Evolutionary conservation across 2,888 invertebrate genomes (phyloP).

Genomic region (Phaonia tiefii): DNA sequence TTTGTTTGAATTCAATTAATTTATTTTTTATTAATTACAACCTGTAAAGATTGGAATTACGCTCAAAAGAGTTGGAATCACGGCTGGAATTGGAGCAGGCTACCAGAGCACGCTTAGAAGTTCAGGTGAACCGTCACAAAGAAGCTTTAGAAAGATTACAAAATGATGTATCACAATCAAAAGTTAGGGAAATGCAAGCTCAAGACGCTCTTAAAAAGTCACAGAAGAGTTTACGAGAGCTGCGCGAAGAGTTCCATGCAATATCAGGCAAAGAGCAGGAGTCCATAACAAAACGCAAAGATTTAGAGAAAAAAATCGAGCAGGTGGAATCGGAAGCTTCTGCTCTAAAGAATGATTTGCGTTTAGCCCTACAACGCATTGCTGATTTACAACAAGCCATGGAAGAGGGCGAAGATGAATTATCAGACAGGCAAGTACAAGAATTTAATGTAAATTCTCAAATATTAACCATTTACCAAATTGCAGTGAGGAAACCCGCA

Average conservation of each 20-base stretch:
- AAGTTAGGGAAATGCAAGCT: conserved; percentile 87
- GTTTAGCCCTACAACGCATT: conserved; percentile 93
- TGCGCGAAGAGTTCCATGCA: conserved; percentile 89
- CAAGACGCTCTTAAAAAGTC: conserved; percentile 90
- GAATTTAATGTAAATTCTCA: background rate
- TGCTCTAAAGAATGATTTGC: conserved; percentile 89
- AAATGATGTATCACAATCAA: conserved; percentile 86
- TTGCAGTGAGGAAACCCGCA: conserved; percentile 74
- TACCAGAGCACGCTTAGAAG: conserved; percentile 92
- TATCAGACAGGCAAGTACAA: conserved; percentile 77
- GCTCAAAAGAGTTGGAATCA: conserved; percentile 94
- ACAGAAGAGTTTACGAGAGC: conserved; percentile 86
- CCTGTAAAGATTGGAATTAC: conserved; percentile 86
- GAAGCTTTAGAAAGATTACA: conserved; percentile 87
- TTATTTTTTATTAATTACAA: background rate
- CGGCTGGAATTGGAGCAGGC: conserved; percentile 95
- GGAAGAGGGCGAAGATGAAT: conserved; percentile 89
- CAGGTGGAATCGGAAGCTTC: conserved; percentile 87
- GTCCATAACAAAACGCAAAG: conserved; percentile 86
- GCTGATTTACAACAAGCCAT: conserved; percentile 96
- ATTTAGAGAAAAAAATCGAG: conserved; percentile 88
- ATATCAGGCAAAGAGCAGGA: conserved; percentile 89
- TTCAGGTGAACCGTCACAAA: conserved; percentile 85
- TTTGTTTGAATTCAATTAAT: too few species aligned
- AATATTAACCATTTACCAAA: background rate